These are phyloP conservation scores for Amphiura filiformis DNA, from an alignment of 35 echinoderm and acorn worm species.

Conservation along the genomic window DNA sequence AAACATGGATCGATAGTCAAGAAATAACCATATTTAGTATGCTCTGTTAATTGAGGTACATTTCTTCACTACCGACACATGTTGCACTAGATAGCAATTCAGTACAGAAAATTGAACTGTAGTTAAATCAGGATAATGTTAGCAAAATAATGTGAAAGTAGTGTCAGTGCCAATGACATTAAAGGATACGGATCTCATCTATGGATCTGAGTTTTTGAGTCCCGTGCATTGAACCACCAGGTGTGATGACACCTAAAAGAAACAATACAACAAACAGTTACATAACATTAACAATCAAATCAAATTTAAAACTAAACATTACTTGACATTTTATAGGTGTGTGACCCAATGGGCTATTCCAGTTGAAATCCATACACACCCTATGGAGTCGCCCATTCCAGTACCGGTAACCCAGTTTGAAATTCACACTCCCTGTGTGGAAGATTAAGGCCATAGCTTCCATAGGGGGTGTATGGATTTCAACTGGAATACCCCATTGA, in stretches of 20 bases:
- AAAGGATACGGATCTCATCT: constrained; percentile 75
- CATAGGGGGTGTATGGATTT: too few species aligned
- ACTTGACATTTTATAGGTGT: neutral
- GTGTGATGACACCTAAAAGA: constrained; percentile 33
- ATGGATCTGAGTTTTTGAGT: constrained; percentile 41
- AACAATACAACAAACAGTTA: neutral
- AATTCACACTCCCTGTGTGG: too few species aligned
- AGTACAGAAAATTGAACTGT: neutral
- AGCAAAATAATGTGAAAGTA: too few species aligned
- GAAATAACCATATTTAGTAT: too few species aligned
- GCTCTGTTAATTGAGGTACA: too few species aligned
- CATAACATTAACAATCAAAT: neutral
- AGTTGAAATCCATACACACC: neutral
- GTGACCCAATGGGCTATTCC: neutral
- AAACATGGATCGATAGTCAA: too few species aligned
- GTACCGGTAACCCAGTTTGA: neutral
- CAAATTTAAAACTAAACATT: too few species aligned
- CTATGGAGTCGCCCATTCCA: neutral
- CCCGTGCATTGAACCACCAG: constrained; percentile 28
- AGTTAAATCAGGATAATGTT: neutral
- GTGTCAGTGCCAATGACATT: too few species aligned
- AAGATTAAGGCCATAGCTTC: too few species aligned
- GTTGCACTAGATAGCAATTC: neutral
- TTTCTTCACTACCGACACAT: too few species aligned
- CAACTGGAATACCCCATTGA: too few species aligned